Evolutionary conservation across 1,140 invertebrate species (phyloP).

Genomic region (Propsilocerus akamusi): DNA sequence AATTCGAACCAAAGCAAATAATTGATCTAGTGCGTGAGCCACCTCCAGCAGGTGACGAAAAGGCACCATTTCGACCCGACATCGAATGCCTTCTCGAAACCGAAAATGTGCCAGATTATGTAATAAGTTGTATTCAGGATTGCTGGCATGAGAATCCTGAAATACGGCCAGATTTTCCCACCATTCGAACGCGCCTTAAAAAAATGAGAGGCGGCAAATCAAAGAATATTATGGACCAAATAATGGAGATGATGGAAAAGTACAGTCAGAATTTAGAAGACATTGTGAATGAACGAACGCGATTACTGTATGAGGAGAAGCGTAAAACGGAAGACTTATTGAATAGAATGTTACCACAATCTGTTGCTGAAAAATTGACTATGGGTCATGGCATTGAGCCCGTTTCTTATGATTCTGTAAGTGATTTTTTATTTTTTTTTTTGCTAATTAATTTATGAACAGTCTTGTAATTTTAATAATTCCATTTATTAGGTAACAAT

Average conservation of each 20-base stretch:
- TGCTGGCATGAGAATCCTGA: conserved; percentile 76
- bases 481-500: conserved; percentile 45
- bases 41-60: conserved; percentile 36
- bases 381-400: conserved; percentile 80
- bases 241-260: conserved; percentile 93
- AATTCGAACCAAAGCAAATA: conserved; percentile 73
- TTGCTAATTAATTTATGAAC: too few species aligned
- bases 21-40: conserved; percentile 57
- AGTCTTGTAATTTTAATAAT: not conserved
- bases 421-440: conserved; percentile 13
- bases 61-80: conserved; percentile 57
- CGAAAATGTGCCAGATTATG: conserved; percentile 50
- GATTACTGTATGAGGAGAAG: conserved; percentile 77
- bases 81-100: conserved; percentile 41
- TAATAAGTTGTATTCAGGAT: conserved; percentile 57
- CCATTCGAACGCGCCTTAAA: conserved; percentile 52
- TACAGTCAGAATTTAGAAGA: conserved; percentile 89
- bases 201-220: conserved; percentile 75
- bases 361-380: conserved; percentile 68
- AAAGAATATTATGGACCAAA: conserved; percentile 86
- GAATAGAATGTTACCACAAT: conserved; percentile 85
- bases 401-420: conserved; percentile 73
- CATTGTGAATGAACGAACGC: conserved; percentile 74
- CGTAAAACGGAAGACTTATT: conserved; percentile 84
- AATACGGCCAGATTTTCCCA: conserved; percentile 59